These are phyloP conservation scores for Rapana venosa DNA, from an alignment of 2,888 invertebrate species.

Conservation along the genomic window DNA sequence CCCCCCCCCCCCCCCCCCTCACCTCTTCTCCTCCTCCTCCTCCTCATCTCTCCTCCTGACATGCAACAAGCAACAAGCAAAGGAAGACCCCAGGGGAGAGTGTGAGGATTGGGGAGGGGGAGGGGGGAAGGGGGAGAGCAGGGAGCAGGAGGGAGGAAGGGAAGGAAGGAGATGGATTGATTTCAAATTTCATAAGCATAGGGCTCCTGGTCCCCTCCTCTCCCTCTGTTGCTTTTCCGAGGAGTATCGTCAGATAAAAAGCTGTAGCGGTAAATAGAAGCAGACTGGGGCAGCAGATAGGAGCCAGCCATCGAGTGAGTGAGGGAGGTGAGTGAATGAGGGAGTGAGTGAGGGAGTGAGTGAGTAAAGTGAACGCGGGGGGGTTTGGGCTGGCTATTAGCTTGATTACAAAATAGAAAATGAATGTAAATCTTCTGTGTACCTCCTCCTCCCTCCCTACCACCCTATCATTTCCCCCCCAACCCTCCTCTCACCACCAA, in stretches of 20 bases:
- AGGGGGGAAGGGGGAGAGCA: neutral
- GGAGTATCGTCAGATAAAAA: conserved; percentile 42
- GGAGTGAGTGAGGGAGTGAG: neutral
- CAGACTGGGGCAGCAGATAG: conserved; percentile 29
- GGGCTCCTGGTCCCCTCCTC: neutral
- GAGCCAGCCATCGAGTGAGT: neutral
- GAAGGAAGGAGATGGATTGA: conserved; percentile 23
- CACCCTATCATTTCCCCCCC: neutral
- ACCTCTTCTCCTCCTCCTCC: neutral
- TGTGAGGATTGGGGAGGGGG: conserved; percentile 4
- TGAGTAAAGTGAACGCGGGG: conserved; percentile 21
- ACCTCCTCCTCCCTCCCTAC: neutral
- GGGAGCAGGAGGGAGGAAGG: neutral
- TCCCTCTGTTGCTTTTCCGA: neutral
- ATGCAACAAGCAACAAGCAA: neutral
- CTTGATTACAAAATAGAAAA: conserved; percentile 44
- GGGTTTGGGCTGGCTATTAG: conserved; percentile 35
- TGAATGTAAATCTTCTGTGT: conserved; percentile 20
- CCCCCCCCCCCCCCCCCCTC: neutral
- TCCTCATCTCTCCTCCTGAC: too few species aligned
- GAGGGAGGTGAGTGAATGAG: neutral
- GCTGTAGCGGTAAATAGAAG: conserved; percentile 41
- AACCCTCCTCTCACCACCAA: neutral
- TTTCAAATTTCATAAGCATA: conserved; percentile 46
- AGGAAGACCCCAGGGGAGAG: too few species aligned